Base-by-base conservation (phyloP, 2,797 vertebrate species). In the Enoplosus armatus region DNA sequence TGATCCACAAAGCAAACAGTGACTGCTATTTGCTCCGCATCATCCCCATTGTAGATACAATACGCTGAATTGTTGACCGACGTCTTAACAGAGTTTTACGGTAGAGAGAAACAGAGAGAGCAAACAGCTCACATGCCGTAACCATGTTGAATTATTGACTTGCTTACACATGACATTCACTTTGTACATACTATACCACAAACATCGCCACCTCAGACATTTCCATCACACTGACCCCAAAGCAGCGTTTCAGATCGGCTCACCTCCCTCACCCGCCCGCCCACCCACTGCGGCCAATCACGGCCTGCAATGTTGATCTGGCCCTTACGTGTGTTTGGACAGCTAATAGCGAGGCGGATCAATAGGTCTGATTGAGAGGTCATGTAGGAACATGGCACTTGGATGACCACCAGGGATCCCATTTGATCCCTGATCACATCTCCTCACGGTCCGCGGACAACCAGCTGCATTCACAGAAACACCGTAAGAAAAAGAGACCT, bases 311-410 rank as follows among this genome's bases (percentile, higher is more conserved):
- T 79, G 92, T 88, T 90, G 83, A 80, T 89, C 75, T 82, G 82
- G 78, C 81, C 86, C 87, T 77, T 80, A 63, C 64, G 83, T 90
- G 69, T 82, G 80, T 90, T 92, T 90, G 90, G 90, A 88, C 85
- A 86, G 84, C 84, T 85, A 92, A 92, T 91, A 84, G 77, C 20
- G 79, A 43, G 78, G 54, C 6, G 7, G 85, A 95, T 94, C 93
- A 92, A 94, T 95, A 93, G 90, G 90, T 92, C 89, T 91, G 87
- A 94, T 91, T 90, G 85, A 91, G 88, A 89, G 91, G 90, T 93
- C 93, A 88, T 90, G 90, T 93, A 85, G 78, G 88, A 92, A 93
- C 94, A 94, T 87, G 90, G 65, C 89, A 90, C 83, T 67, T 74
- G 79, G 87, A 78, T 76, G 73, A 86, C 87, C 89, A 85, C 78